A percentile compares a stretch with the other conserved stretches of the same genome.
Evolutionary conservation across 2,113 vertebrate species (phyloP).

Genomic region (Chloropsis hardwickii): DNA sequence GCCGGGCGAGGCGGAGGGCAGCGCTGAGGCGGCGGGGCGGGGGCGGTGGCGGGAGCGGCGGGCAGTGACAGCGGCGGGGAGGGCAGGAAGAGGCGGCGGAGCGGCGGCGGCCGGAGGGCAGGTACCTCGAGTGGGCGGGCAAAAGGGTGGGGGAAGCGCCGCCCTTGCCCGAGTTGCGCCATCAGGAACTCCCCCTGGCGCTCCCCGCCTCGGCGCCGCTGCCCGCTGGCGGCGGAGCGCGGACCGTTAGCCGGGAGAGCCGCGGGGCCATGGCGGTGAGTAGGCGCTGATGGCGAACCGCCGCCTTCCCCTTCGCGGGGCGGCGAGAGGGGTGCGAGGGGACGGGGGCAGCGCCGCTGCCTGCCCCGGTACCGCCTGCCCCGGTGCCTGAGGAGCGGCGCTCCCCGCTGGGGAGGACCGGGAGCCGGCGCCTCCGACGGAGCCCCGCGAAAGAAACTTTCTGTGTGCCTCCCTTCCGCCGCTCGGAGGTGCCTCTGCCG

Average conservation of each 20-base stretch:
- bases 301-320: neutral
- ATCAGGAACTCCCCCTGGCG: constrained; percentile 4
- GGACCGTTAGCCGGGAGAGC: constrained; percentile 29
- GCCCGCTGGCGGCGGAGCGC: constrained; percentile 7
- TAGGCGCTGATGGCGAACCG: neutral
- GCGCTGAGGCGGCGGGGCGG: neutral
- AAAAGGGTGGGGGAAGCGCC: neutral
- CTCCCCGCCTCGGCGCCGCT: neutral
- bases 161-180: constrained; percentile 33
- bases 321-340: neutral
- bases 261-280: constrained; percentile 54
- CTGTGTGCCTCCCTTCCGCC: neutral
- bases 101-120: neutral
- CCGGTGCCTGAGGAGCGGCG: neutral
- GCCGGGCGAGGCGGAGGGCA: neutral
- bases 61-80: neutral
- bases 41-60: neutral
- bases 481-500: neutral
- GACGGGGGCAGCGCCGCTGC: neutral
- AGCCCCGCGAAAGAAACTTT: constrained; percentile 28
- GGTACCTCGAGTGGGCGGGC: constrained; percentile 19
- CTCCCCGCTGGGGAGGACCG: neutral
- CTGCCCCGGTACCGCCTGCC: too few relatives aligned
- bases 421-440: neutral
- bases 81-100: neutral